A percentile compares a stretch with the other conserved stretches of the same genome.
Evolutionary conservation across 2,113 vertebrate species (phyloP).

Genomic region (Dinomys branickii): DNA sequence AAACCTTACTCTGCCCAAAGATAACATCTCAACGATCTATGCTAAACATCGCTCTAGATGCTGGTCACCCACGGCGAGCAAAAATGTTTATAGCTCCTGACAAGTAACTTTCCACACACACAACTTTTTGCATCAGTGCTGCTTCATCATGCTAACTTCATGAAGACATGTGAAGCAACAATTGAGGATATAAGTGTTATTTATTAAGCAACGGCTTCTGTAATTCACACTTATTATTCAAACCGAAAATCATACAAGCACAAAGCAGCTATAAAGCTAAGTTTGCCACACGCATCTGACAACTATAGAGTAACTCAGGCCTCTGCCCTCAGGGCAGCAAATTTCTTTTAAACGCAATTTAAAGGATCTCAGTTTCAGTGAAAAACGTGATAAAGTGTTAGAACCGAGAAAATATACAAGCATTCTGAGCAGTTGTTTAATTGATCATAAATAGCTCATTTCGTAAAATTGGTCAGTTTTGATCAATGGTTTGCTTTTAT

Average conservation of each 20-base stretch:
- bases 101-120: not conserved
- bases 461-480: slow-evolving; percentile 20
- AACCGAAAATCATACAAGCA: not conserved
- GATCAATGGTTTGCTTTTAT: not conserved
- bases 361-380: not conserved
- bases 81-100: not conserved
- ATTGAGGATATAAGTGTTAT: not conserved
- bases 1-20: not conserved
- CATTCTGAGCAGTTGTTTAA: not conserved
- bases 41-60: not conserved
- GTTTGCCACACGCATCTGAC: not conserved
- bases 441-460: not conserved
- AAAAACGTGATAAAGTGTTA: not conserved
- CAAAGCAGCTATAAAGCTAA: not conserved
- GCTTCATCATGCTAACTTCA: not conserved
- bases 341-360: not conserved
- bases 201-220: slow-evolving; percentile 14
- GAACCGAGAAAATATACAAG: not conserved
- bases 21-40: not conserved
- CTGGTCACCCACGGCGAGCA: not conserved
- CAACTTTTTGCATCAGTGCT: not conserved
- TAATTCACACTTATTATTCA: not conserved
- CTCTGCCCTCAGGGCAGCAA: not conserved
- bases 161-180: not conserved
- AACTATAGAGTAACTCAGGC: not conserved